Evolutionary conservation across 1,140 invertebrate genomes (phyloP), one percentile per base, ranked within the genome.

Genomic region (Zaprionus gabonicus): DNA sequence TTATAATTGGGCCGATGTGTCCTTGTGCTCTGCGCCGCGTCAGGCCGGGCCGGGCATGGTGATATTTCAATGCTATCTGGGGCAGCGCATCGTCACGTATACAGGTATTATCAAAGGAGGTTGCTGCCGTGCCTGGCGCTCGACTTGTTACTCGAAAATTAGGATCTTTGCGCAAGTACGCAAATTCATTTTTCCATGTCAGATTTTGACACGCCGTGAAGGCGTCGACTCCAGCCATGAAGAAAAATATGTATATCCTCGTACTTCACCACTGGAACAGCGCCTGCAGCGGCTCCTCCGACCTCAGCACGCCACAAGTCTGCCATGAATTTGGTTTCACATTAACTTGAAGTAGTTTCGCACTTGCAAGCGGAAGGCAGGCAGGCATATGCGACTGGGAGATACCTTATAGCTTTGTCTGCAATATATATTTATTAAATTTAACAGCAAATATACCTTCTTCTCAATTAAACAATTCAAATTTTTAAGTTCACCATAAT

Each of bases 41-140:
- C 13, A 31, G 7, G 7, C 5, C 15, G 5, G 46, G 4, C 27
- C 20, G 15, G 64, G 49, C 44, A 41, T n/a, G 63, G 67, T 58
- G 69, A 86, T 85, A 79, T 85, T 78, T 85, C 82, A 85, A 81
- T 78, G 75, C 53, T 85, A 85, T 81, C 82, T 68, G 60, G 65
- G 64, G 66, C 68, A 72, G 81, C 75, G 76, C 83, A 87, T 86
- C 82, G 76, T 79, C 82, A 86, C 82, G 82, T 86, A 86, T 74
- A 65, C 80, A 76, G 79, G 79, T 79, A 82, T 86, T 86, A 86
- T 82, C 82, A 82, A 59, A 59, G 76, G 72, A 15, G 4, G 60
- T 60, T 23, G 41, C 41, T 7, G 27, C 57, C 55, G 63, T 15
- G 17, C 20, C 55, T 55, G 58, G 66, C 58, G 17, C 41, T 46